phyloP scores from a whole-genome alignment of 2,888 invertebrate genomes.

The Aromia moschata region DNA sequence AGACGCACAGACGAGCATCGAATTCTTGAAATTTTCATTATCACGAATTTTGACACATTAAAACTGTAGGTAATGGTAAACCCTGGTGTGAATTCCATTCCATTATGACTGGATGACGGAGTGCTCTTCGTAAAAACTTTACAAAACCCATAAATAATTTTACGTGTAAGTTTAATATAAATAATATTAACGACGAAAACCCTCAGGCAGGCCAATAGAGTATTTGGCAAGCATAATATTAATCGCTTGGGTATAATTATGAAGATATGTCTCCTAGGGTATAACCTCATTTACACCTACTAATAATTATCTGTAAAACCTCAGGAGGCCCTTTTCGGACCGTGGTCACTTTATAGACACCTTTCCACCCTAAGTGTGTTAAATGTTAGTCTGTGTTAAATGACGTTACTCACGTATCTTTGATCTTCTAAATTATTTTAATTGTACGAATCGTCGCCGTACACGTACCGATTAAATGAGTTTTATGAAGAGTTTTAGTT shows the following conservation, averaged over 20 bases:
- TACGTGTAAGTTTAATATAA: slow-evolving; percentile 7
- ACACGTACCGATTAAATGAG: too few relatives aligned
- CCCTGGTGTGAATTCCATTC: too few relatives aligned
- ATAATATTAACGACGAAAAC: slow-evolving; percentile 16
- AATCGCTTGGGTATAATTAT: slow-evolving; percentile 44
- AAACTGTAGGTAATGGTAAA: too few relatives aligned
- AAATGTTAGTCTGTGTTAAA: slow-evolving; percentile 24
- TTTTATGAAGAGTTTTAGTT: too few relatives aligned
- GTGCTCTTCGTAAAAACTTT: too few relatives aligned
- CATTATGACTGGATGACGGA: too few relatives aligned
- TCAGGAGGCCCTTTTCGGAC: slow-evolving; percentile 45
- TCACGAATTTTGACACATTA: too few relatives aligned
- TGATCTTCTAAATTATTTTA: slow-evolving; percentile 12
- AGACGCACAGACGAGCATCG: too few relatives aligned
- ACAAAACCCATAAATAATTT: not conserved
- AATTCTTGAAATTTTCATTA: too few relatives aligned
- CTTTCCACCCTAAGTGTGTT: slow-evolving; percentile 32
- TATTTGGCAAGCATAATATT: slow-evolving; percentile 35
- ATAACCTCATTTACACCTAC: slow-evolving; percentile 49
- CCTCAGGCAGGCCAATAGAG: slow-evolving; percentile 15
- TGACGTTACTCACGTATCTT: slow-evolving; percentile 7
- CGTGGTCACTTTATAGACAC: slow-evolving; percentile 43
- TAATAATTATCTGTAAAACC: slow-evolving; percentile 48
- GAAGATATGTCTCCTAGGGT: slow-evolving; percentile 43
- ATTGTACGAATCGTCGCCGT: not conserved